phyloP scores from a whole-genome alignment of 2,888 invertebrate genomes.

The Dryococelus australis region DNA sequence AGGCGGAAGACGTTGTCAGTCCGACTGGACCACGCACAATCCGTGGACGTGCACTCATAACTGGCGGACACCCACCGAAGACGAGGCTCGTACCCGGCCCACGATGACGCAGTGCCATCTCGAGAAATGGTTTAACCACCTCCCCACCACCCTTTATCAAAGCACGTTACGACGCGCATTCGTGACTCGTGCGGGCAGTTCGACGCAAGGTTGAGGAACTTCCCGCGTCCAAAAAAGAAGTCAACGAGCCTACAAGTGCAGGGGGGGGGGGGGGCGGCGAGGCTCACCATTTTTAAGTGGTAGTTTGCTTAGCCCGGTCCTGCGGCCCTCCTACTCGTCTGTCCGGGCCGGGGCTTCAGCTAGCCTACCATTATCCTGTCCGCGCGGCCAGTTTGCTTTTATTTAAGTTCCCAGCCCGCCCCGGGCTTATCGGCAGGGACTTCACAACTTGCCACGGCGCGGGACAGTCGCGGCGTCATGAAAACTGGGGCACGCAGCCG shows the following conservation, averaged over 20 bases:
- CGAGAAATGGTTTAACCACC: neutral
- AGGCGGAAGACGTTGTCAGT: no score
- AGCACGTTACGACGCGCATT: neutral
- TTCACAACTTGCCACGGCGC: slow-evolving; percentile 37
- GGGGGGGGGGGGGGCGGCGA: slow-evolving; percentile 18
- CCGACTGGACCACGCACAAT: no score
- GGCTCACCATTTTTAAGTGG: slow-evolving; percentile 37
- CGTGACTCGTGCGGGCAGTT: neutral
- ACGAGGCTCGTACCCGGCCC: no score
- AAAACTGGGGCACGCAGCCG: neutral
- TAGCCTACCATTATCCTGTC: slow-evolving; percentile 41
- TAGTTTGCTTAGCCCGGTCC: slow-evolving; percentile 38
- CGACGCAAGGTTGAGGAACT: neutral
- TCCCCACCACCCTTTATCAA: neutral
- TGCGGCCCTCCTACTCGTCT: slow-evolving; percentile 36
- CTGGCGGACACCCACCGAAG: no score
- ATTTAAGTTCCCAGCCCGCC: slow-evolving; percentile 37
- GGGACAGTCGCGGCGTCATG: slow-evolving; percentile 31
- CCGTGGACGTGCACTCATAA: no score
- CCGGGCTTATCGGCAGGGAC: slow-evolving; percentile 35
- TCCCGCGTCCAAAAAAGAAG: no score
- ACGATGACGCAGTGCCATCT: neutral
- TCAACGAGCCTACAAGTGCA: no score
- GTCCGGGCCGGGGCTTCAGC: slow-evolving; percentile 35
- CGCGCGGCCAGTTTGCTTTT: slow-evolving; percentile 38